Percentiles rank a stretch among this genome's conserved stretches.
Evolutionary conservation across 2,888 invertebrate species (phyloP).

Genomic region (Minunthozetes semirufus): DNA sequence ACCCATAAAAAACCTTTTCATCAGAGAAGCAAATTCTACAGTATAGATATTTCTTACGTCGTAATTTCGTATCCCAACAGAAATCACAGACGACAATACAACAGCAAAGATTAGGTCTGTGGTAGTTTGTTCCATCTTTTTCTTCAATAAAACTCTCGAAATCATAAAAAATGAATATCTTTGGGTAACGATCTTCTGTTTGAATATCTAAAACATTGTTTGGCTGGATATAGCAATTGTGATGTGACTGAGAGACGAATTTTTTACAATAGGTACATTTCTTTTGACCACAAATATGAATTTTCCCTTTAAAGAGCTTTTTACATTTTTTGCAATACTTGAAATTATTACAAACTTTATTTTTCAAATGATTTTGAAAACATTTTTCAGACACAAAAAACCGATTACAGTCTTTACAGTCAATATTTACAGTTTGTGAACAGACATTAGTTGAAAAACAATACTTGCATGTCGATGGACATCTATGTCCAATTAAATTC

Average conservation of each 20-base stretch:
- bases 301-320: neutral
- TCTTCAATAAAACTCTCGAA: neutral
- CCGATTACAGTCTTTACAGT: neutral
- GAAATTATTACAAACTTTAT: conserved; percentile 2
- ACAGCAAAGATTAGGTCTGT: conserved; percentile 4
- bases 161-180: conserved; percentile 23
- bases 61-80: neutral
- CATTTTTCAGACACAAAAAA: neutral
- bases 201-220: neutral
- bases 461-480: neutral
- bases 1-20: neutral
- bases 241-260: neutral
- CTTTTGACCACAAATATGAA: neutral
- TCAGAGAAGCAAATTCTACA: neutral
- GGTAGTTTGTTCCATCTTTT: neutral
- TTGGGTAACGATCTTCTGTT: neutral
- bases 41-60: neutral
- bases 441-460: neutral
- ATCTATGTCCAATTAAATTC: neutral
- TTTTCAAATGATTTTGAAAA: neutral
- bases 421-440: neutral
- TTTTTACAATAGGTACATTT: neutral
- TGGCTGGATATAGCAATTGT: neutral
- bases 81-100: neutral
- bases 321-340: neutral